Percentiles rank a stretch among this genome's conserved stretches.
phyloP scores from a whole-genome alignment of 1,140 invertebrate genomes.

The Solenopsis invicta region DNA sequence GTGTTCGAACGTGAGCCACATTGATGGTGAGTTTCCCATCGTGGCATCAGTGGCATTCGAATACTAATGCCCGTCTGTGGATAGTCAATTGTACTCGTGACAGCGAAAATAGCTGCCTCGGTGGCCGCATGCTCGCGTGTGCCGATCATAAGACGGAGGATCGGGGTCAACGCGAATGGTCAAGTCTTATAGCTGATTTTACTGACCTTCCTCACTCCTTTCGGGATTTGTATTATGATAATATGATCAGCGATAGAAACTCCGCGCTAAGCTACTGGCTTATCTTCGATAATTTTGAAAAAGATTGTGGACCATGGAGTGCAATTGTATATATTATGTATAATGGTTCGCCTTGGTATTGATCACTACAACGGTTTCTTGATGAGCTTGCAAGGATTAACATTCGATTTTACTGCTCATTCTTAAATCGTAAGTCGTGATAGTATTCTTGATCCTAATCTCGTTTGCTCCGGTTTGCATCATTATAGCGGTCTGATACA shows the following conservation, averaged over 20 bases:
- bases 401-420: conserved; percentile 10
- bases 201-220: conserved; percentile 44
- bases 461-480: not conserved
- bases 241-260: conserved; percentile 17
- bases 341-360: not conserved
- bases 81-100: conserved; percentile 71
- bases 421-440: not conserved
- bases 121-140: conserved; percentile 26
- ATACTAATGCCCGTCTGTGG: conserved; percentile 71
- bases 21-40: conserved; percentile 70
- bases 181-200: conserved; percentile 30
- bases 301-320: not conserved
- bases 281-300: conserved; percentile 18
- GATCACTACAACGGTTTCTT: not conserved
- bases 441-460: not conserved
- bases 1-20: conserved; percentile 64
- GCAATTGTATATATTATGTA: not conserved
- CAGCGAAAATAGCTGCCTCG: conserved; percentile 66
- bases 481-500: not conserved
- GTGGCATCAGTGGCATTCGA: conserved; percentile 64
- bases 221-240: not conserved
- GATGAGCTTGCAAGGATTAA: not conserved
- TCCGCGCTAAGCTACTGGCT: not conserved
- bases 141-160: conserved; percentile 33
- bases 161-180: conserved; percentile 28